These are phyloP conservation scores for Epinotia bilunana DNA, from an alignment of 2,888 invertebrate genomes.

Conservation along the genomic window DNA sequence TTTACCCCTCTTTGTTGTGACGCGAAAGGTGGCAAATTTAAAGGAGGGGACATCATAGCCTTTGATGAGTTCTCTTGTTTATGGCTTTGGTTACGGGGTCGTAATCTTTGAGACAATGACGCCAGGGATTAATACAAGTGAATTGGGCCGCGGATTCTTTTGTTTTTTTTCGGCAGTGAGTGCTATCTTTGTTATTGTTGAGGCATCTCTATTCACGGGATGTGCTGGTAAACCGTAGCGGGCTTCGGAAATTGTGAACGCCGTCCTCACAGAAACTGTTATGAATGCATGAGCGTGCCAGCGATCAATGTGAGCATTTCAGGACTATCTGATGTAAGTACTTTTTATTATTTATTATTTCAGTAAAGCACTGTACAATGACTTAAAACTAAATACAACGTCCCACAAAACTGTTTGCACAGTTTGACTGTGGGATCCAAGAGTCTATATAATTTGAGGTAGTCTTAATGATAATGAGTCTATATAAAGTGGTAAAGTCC, in stretches of 20 bases:
- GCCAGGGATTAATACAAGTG: constrained; percentile 42
- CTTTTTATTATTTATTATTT: too few species aligned
- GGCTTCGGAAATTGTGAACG: constrained; percentile 6
- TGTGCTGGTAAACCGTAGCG: constrained; percentile 10
- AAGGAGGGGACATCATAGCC: constrained; percentile 42
- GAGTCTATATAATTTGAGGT: too few species aligned
- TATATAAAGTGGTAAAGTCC: too few species aligned
- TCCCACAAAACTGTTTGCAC: too few species aligned
- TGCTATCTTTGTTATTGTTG: constrained; percentile 40
- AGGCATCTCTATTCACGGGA: constrained; percentile 36
- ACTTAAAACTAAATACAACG: too few species aligned
- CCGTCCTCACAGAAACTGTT: neutral
- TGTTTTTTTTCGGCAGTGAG: constrained; percentile 39
- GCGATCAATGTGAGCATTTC: constrained; percentile 2
- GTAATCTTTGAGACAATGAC: constrained; percentile 44
- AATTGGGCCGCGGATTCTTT: constrained; percentile 37
- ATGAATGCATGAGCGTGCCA: neutral
- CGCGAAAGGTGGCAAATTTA: constrained; percentile 43
- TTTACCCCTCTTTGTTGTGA: constrained; percentile 40
- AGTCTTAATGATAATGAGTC: too few species aligned
- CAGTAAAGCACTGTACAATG: too few species aligned
- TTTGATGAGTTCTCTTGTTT: constrained; percentile 45
- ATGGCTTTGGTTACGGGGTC: constrained; percentile 42
- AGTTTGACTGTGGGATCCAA: too few species aligned
- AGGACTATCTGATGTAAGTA: too few species aligned